Conservation (phyloP, 1,140 invertebrate genomes). For the Drosophila repleta region DNA sequence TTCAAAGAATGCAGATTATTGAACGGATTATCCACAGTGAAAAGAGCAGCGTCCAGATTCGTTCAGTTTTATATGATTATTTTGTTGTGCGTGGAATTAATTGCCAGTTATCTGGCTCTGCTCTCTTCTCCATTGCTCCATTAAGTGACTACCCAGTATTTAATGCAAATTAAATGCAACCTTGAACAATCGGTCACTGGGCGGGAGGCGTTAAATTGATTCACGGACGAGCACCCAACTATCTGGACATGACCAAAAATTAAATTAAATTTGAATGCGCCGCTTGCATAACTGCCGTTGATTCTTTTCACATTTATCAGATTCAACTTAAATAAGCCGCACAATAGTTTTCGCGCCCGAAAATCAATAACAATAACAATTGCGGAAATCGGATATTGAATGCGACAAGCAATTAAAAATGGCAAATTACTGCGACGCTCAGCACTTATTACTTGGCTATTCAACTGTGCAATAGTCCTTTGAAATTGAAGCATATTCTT, state of each 20-base stretch:
- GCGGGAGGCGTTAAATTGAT: constrained; percentile 36
- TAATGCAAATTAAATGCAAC: constrained; percentile 67
- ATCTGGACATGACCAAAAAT: constrained; percentile 21
- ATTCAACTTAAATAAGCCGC: constrained; percentile 45
- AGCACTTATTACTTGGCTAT: not conserved
- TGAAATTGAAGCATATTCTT: constrained; percentile 13
- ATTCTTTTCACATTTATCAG: constrained; percentile 55
- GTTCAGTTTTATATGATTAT: not conserved
- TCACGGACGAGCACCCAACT: constrained; percentile 6
- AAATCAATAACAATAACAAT: constrained; percentile 34
- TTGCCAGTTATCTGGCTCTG: constrained; percentile 1
- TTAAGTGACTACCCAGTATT: constrained; percentile 55
- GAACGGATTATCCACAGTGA: too few species aligned
- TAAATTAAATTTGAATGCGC: constrained; percentile 55
- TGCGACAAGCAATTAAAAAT: constrained; percentile 64
- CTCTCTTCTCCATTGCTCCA: too few species aligned
- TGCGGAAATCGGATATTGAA: constrained; percentile 70
- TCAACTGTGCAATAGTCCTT: constrained; percentile 2
- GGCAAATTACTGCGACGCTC: constrained; percentile 2
- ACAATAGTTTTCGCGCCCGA: constrained; percentile 31
- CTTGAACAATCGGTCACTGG: constrained; percentile 37
- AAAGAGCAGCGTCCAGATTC: not conserved
- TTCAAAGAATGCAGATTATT: too few species aligned
- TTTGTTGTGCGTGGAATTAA: not conserved
- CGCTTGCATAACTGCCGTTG: constrained; percentile 49